These are phyloP conservation scores for Catocala sponsa DNA, from an alignment of 2,888 invertebrate species.

Conservation along the genomic window DNA sequence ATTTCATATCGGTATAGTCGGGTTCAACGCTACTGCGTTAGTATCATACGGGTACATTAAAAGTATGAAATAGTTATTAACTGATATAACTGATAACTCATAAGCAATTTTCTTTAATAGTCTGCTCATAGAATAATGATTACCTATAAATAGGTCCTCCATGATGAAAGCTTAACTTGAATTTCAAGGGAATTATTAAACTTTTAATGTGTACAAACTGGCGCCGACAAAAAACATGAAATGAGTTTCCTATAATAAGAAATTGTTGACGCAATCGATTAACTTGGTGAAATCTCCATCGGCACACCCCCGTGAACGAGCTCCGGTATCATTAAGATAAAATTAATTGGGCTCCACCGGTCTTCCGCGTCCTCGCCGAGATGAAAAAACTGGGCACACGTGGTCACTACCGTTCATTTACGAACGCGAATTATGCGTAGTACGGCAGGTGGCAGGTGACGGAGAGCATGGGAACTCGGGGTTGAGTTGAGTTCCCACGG, in stretches of 20 bases:
- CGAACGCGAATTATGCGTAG: constrained; percentile 88
- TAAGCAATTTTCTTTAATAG: constrained; percentile 27
- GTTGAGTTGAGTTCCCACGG: constrained; percentile 84
- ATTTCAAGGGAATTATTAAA: constrained; percentile 13
- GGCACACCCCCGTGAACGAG: constrained; percentile 50
- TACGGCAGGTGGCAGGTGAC: constrained; percentile 86
- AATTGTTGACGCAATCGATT: constrained; percentile 71
- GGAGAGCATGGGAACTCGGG: constrained; percentile 82
- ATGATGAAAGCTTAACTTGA: constrained; percentile 1
- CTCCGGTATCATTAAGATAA: constrained; percentile 75
- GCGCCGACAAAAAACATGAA: constrained; percentile 37
- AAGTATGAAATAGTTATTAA: constrained; percentile 36
- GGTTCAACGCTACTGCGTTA: not conserved
- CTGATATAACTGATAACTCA: constrained; percentile 39
- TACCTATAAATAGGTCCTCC: not conserved
- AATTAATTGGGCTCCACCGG: constrained; percentile 82
- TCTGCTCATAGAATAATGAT: not conserved
- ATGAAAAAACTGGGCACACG: constrained; percentile 82
- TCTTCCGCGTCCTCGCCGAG: constrained; percentile 80
- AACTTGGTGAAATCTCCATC: constrained; percentile 65
- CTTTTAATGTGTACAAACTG: constrained; percentile 15
- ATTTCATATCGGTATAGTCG: no score
- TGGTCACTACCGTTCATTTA: constrained; percentile 88
- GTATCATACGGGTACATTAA: constrained; percentile 13
- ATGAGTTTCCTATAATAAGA: constrained; percentile 44